A percentile compares a stretch with the other conserved stretches of the same genome.
phyloP scores from a whole-genome alignment of 2,113 vertebrate genomes.

The Xenopus borealis region DNA sequence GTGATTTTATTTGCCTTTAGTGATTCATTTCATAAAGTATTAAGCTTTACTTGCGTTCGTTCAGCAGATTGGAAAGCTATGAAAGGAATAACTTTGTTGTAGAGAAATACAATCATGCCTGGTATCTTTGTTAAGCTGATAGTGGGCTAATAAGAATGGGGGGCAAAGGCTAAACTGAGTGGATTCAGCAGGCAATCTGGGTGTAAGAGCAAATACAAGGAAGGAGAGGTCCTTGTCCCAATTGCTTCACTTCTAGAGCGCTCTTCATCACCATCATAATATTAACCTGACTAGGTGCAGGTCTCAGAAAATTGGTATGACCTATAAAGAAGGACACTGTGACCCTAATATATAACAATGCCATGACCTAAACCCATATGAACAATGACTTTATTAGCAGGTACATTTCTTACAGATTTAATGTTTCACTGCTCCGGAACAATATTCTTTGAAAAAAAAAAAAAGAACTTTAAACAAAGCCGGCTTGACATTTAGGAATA shows the following conservation, averaged over 20 bases:
- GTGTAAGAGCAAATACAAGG: slow-evolving; percentile 1
- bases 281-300: neutral
- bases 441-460: slow-evolving; percentile 5
- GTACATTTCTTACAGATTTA: neutral
- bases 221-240: neutral
- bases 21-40: slow-evolving; percentile 6
- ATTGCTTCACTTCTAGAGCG: slow-evolving; percentile 8
- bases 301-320: slow-evolving; percentile 19
- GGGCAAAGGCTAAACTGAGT: neutral
- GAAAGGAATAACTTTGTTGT: neutral
- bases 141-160: neutral
- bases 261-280: slow-evolving; percentile 7
- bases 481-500: too few species aligned
- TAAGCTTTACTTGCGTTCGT: slow-evolving; percentile 1
- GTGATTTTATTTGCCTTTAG: neutral
- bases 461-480: too few species aligned
- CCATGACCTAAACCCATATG: neutral
- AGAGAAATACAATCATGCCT: neutral
- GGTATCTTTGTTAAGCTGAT: neutral
- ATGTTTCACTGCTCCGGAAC: slow-evolving; percentile 2
- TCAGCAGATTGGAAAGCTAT: neutral
- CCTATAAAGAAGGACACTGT: slow-evolving; percentile 13
- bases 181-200: neutral
- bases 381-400: slow-evolving; percentile 16
- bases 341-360: slow-evolving; percentile 23